Evolutionary conservation across 2,113 vertebrate genomes (phyloP).

Genomic region (Zosterops borbonicus): DNA sequence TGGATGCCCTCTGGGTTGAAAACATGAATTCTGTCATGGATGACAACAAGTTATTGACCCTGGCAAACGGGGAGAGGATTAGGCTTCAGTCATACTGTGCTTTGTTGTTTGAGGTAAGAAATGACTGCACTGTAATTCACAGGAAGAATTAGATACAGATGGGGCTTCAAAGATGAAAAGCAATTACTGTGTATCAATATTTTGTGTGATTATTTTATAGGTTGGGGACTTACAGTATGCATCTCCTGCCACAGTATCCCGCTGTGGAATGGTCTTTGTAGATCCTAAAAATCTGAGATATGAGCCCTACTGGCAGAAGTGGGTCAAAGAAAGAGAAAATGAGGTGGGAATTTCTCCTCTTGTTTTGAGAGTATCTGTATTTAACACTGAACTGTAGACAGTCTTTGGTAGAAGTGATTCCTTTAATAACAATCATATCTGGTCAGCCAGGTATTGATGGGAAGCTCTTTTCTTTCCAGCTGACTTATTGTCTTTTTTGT

Average conservation of each 20-base stretch:
- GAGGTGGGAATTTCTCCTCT: constrained; percentile 70
- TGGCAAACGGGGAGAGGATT: constrained; percentile 95
- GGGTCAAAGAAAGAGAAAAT: constrained; percentile 78
- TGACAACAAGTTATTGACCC: constrained; percentile 92
- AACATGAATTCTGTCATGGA: constrained; percentile 99
- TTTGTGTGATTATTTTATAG: constrained; percentile 64
- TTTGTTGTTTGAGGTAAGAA: constrained; percentile 88
- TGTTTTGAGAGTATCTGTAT: background rate
- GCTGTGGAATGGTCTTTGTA: constrained; percentile 97
- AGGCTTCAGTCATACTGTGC: constrained; percentile 91
- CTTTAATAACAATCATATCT: background rate
- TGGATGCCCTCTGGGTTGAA: constrained; percentile 97
- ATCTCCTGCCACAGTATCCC: constrained; percentile 95
- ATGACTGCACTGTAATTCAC: background rate
- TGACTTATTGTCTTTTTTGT: background rate
- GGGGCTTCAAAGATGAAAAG: background rate
- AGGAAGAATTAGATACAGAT: background rate
- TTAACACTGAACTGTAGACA: background rate
- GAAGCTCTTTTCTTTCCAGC: background rate
- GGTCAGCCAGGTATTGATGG: background rate
- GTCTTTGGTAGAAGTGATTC: background rate
- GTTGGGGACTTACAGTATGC: constrained; percentile 96
- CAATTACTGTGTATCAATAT: background rate
- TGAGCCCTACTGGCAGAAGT: constrained; percentile 89
- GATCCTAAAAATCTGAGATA: constrained; percentile 95